These are phyloP conservation scores for Anguilla marmorata DNA, from an alignment of 2,797 vertebrate species.

Conservation along the genomic window DNA sequence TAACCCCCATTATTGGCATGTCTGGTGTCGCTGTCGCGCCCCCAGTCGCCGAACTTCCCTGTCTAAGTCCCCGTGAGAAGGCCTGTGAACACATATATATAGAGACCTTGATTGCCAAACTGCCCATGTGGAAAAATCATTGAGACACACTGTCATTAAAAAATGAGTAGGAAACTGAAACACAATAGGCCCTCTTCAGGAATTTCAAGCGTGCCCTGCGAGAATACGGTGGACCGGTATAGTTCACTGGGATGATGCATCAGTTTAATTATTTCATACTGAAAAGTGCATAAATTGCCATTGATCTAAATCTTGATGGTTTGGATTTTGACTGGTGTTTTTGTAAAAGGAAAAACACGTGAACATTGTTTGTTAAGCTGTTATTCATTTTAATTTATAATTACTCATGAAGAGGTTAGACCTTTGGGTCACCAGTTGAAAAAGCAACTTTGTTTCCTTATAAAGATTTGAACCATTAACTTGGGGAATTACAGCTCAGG, in stretches of 20 bases:
- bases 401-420: background rate
- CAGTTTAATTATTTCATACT: background rate
- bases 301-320: background rate
- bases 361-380: background rate
- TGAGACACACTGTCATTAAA: constrained; percentile 43
- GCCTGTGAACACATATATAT: background rate
- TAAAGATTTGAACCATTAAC: background rate
- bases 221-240: background rate
- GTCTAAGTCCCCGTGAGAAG: background rate
- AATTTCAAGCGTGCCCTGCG: constrained; percentile 45
- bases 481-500: background rate
- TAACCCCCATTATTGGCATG: background rate
- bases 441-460: background rate
- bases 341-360: background rate
- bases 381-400: background rate
- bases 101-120: constrained; percentile 29
- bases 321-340: background rate
- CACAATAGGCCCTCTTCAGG: constrained; percentile 51
- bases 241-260: background rate
- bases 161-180: constrained; percentile 50
- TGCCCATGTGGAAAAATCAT: constrained; percentile 51
- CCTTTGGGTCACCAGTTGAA: background rate
- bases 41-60: background rate
- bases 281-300: background rate
- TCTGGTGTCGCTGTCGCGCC: background rate